These are phyloP conservation scores for Crotalus tigris DNA, from an alignment of 2,113 vertebrate species.

Conservation along the genomic window DNA sequence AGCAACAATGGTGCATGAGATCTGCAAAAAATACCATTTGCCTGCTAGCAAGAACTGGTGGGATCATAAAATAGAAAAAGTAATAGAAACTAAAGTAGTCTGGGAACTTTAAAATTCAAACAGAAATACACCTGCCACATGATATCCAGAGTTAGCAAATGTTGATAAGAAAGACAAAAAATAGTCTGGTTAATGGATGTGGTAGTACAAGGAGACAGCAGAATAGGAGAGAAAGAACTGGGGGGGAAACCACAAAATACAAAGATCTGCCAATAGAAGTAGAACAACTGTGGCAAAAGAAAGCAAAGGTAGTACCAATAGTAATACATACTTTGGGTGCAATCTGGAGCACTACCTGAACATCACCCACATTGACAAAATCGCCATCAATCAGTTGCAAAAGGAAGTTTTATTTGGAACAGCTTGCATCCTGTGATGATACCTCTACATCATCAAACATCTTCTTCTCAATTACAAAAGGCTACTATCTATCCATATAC, in stretches of 20 bases:
- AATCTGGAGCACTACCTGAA: background rate
- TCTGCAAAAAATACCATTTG: background rate
- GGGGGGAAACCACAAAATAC: rapidly evolving
- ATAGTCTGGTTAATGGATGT: background rate
- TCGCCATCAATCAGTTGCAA: background rate
- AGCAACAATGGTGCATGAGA: background rate
- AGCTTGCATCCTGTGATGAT: background rate
- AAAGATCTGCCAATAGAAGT: background rate
- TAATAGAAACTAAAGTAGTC: background rate
- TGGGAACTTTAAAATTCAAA: background rate
- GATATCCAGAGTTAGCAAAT: background rate
- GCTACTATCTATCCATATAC: background rate
- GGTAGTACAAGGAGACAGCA: background rate
- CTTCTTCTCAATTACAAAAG: background rate
- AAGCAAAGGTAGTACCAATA: background rate
- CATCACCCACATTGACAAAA: background rate
- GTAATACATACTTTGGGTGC: background rate
- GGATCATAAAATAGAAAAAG: background rate
- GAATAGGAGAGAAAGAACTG: background rate
- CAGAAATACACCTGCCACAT: background rate
- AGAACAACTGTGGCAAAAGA: background rate
- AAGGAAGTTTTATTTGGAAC: background rate
- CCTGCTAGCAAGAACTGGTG: background rate
- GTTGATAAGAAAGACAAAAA: background rate
- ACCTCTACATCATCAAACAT: background rate